Conservation (phyloP, 2,888 invertebrate genomes). For the Cephus runcator region DNA sequence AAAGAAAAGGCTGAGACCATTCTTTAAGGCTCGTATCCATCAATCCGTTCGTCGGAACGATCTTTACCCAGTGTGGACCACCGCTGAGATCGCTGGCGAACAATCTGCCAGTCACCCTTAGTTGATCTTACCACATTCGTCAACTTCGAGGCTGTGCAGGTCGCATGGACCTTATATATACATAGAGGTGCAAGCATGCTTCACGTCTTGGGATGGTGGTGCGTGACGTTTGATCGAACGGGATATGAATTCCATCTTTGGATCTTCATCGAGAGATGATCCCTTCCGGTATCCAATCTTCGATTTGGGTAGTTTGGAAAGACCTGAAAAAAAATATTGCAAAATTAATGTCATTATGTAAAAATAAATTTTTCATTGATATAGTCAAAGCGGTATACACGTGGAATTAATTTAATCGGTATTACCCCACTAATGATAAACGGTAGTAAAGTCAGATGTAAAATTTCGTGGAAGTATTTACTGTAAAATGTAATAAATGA, state of each 20-base stretch:
- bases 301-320: not conserved
- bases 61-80: constrained; percentile 31
- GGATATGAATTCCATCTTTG: not conserved
- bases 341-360: not conserved
- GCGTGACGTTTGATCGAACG: not conserved
- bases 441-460: not conserved
- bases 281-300: not conserved
- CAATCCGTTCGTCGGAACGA: constrained; percentile 7
- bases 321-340: not conserved
- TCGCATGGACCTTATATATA: not conserved
- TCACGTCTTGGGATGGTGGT: not conserved
- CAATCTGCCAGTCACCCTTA: constrained; percentile 46
- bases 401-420: not conserved
- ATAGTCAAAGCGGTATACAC: not conserved
- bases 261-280: not conserved
- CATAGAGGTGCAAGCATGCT: not conserved
- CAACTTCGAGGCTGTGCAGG: constrained; percentile 35
- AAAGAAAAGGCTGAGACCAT: constrained; percentile 2
- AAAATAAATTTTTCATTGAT: not conserved
- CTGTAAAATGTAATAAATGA: not conserved
- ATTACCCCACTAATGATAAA: not conserved
- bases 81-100: constrained; percentile 44
- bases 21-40: constrained; percentile 40
- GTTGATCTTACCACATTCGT: constrained; percentile 47
- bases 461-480: not conserved